Evolutionary conservation across 2,888 invertebrate genomes (phyloP), one percentile per base, ranked within the genome.

Genomic region (Microctonus aethiopoides): DNA sequence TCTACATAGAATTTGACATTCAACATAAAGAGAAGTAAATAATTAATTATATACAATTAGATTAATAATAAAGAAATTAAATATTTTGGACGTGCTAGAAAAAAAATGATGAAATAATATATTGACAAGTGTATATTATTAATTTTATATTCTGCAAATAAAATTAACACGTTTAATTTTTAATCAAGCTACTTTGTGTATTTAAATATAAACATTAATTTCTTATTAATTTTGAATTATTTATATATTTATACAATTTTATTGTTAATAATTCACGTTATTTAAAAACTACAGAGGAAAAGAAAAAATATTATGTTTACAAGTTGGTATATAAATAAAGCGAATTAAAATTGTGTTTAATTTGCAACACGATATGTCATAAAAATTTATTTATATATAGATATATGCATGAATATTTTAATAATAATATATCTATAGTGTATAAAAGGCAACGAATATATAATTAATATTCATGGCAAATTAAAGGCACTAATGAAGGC

Each of bases 161-260:
- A 46, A 62, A 62, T 39, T 36, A 24, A 26, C 26, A 61, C 24
- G 11, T 39, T 16, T 20, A 46, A 16, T 9, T 36, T 22, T 61
- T 29, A 11, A 61, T 24, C 22, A 10, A 61, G 7, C 46, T 62
- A 39, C 46, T 29, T n/a, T n/a, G n/a, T n/a, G n/a, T 9, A 13
- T 56, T 4, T 29, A 57, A 10, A 57, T 57, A 16, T 57, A 10
- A 13, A 20, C 32, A 57, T 57, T n/a, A 54, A 2, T 24, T 9
- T 54, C 4, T 22, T 1, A 11, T 54, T 22, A 54, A 24, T 54
- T 24, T 7, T 54, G 24, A 16, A 22, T 57, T 16, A 16, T n/a
- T n/a, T 57, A 57, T 57, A 16, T 57, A 57, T 57, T 57, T 57
- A 57, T 32, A 57, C 13, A 29, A 24, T 29, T 29, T 34, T 34